Percentiles rank a stretch among this genome's conserved stretches.
Evolutionary conservation across 2,797 vertebrate species (phyloP).

Genomic region (Tinamus major): DNA sequence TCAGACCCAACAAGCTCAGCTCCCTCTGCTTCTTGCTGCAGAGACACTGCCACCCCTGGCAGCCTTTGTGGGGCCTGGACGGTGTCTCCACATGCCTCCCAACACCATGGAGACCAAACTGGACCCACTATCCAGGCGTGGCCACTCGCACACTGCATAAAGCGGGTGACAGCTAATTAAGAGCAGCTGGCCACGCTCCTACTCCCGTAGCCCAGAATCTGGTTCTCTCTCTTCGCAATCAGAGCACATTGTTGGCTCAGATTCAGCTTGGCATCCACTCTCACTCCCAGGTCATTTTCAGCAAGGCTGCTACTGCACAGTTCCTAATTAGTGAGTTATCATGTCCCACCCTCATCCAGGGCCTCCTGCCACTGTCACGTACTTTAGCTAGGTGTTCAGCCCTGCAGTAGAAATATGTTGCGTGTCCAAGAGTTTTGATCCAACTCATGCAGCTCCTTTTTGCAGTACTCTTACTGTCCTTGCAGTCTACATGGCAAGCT

Average conservation of each 20-base stretch:
- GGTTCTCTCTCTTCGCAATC: background rate
- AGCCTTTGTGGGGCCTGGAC: background rate
- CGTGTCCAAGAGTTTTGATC: background rate
- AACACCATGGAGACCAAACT: background rate
- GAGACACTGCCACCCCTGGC: background rate
- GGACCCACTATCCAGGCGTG: background rate
- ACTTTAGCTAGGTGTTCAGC: background rate
- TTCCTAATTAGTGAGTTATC: background rate
- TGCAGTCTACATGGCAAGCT: background rate
- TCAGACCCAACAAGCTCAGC: background rate
- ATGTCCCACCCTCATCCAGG: background rate
- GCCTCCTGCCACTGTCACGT: background rate
- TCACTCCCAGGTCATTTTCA: background rate
- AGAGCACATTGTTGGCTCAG: background rate
- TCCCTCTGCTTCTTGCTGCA: background rate
- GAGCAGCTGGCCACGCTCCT: no score
- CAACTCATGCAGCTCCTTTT: background rate
- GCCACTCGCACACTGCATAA: background rate
- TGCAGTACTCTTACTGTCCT: background rate
- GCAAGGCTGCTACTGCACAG: background rate
- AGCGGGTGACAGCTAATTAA: background rate
- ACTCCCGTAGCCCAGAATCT: background rate
- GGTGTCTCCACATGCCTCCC: background rate
- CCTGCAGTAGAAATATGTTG: background rate
- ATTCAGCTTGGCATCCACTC: background rate